These are phyloP conservation scores for Lasioglossum pauxillum DNA, from an alignment of 2,888 invertebrate genomes.

Conservation along the genomic window DNA sequence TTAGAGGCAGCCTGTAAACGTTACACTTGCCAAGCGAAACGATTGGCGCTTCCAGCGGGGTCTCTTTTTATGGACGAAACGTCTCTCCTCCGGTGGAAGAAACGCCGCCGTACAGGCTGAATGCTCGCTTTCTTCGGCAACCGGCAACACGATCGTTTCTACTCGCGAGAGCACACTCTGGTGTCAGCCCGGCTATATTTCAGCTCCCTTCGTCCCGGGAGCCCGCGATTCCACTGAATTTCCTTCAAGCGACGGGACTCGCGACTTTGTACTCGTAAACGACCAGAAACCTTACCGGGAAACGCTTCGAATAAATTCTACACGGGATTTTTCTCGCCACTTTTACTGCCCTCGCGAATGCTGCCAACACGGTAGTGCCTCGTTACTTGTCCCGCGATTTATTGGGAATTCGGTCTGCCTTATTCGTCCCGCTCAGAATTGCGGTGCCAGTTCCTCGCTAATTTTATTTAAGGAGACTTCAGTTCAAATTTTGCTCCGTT, in stretches of 20 bases:
- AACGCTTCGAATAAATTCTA: conserved; percentile 7
- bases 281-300: conserved; percentile 3
- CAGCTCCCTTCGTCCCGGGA: conserved; percentile 56
- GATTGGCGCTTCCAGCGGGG: conserved; percentile 72
- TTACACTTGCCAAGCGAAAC: conserved; percentile 74
- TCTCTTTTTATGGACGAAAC: conserved; percentile 71
- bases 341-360: not conserved
- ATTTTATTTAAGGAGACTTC: not conserved
- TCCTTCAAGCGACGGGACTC: conserved; percentile 25
- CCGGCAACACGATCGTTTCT: conserved; percentile 73
- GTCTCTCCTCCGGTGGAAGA: conserved; percentile 67
- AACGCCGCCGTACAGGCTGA: conserved; percentile 64
- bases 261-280: conserved; percentile 8
- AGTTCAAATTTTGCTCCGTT: accelerated
- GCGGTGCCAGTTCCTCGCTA: not conserved
- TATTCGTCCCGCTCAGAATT: not conserved
- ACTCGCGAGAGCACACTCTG: conserved; percentile 52
- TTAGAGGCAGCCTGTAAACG: conserved; percentile 76
- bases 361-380: not conserved
- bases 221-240: conserved; percentile 55
- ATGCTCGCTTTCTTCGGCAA: conserved; percentile 73
- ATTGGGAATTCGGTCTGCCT: not conserved
- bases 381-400: conserved; percentile 5
- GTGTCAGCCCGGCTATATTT: conserved; percentile 69
- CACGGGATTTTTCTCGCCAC: not conserved